Evolutionary conservation across 2,113 vertebrate genomes (phyloP), one percentile per base, ranked within the genome.

Genomic region (Nycticorax nycticorax): DNA sequence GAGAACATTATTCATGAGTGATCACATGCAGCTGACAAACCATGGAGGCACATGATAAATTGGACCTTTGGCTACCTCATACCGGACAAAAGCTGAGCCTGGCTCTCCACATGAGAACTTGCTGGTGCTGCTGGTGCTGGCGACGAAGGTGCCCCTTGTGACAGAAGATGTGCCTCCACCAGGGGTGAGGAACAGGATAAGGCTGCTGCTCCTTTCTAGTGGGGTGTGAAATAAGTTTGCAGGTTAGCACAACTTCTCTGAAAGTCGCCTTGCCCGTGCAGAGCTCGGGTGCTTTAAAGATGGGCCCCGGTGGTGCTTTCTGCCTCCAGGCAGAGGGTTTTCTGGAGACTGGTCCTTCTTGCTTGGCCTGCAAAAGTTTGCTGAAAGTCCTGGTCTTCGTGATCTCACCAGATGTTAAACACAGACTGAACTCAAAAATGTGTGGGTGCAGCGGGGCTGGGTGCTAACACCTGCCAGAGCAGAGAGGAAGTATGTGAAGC

Each of bases 1-100:
- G 83, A 94, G 85, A 92, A 35, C 9, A 21, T 96, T 86, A 87
- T 57, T 95, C 92, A 97, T 0, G 4, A 57, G 62, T 16, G 69
- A 37, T 91, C 92, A 97, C 66, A 69, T 1, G 32, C 77, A 82
- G 79, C 60, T 95, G 88, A 91, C 87, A 92, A 89, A 73, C 39
- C 47, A 24, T 24, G 21, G 32, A 68, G 52, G n/a, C 19, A 17
- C 18, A 35, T 89, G 86, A 72, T 60, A 60, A 73, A 82, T 0
- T 22, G 30, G 21, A 45, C 14, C 35, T 85, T 62, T 79, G 89
- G 32, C 81, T 76, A 39, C 80, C 28, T 87, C 18, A 3, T 18
- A 6, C 8, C 3, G 2, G 35, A 69, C 68, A 47, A 48, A 84
- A 89, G n/a, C 20, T 37, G 52, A 82, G 55, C 22, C 57, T 85